Percentiles rank a stretch among this genome's conserved stretches.
phyloP scores from a whole-genome alignment of 2,888 invertebrate genomes.

The Amitus sp. region DNA sequence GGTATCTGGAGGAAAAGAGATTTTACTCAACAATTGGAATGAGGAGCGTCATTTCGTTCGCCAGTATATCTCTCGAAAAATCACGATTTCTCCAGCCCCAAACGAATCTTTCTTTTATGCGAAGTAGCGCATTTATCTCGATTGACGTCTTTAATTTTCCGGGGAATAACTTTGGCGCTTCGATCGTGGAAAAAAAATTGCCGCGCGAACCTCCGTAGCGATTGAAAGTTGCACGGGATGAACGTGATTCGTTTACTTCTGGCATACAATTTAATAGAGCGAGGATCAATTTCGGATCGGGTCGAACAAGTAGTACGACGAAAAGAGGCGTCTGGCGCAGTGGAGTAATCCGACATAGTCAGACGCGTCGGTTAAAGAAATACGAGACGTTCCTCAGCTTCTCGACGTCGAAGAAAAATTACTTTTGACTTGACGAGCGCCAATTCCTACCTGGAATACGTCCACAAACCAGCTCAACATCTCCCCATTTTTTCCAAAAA shows the following conservation, averaged over 20 bases:
- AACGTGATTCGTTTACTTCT: not conserved
- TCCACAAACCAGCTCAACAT: too few relatives aligned
- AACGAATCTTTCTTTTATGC: too few relatives aligned
- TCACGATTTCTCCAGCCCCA: too few relatives aligned
- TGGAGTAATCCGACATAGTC: conserved; percentile 42
- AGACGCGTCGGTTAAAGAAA: conserved; percentile 28
- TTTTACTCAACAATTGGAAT: conserved; percentile 15
- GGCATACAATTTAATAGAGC: not conserved
- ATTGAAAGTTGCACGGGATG: not conserved
- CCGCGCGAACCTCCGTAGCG: too few relatives aligned
- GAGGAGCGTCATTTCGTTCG: conserved; percentile 21
- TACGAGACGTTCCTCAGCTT: not conserved
- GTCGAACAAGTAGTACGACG: conserved; percentile 1
- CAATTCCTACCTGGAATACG: not conserved
- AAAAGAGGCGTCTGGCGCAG: conserved; percentile 32
- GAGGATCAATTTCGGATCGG: not conserved
- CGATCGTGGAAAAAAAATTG: too few relatives aligned
- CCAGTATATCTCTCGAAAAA: conserved; percentile 14
- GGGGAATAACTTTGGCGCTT: too few relatives aligned
- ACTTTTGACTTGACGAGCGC: not conserved
- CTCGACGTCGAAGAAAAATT: not conserved
- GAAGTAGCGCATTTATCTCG: too few relatives aligned
- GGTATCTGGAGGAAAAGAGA: conserved; percentile 12
- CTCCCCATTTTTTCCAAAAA: too few relatives aligned
- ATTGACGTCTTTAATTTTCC: conserved; percentile 3